These are phyloP conservation scores for Pyrrhura leucotis DNA, from an alignment of 2,797 vertebrate genomes.

Conservation along the genomic window DNA sequence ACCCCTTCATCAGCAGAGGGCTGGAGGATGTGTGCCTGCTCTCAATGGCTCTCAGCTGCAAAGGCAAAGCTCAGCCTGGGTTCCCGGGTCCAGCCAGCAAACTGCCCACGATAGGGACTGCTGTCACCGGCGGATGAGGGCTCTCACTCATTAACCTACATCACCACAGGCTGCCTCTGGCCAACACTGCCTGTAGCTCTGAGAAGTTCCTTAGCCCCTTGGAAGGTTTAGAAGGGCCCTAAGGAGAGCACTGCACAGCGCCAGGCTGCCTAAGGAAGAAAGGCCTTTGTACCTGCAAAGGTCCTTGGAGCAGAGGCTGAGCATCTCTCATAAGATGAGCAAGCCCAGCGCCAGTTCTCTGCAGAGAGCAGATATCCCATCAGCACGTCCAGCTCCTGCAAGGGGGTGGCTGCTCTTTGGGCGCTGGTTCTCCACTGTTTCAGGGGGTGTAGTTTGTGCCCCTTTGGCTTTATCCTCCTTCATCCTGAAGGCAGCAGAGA, in stretches of 20 bases:
- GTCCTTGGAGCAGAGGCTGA: neutral
- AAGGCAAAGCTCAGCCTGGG: neutral
- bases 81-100: neutral
- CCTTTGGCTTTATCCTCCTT: neutral
- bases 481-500: neutral
- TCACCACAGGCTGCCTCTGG: neutral
- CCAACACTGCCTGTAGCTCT: neutral
- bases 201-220: neutral
- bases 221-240: neutral
- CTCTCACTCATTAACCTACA: neutral
- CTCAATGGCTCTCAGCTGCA: neutral
- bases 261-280: neutral
- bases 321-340: neutral
- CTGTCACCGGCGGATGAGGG: neutral
- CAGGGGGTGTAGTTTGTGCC: neutral
- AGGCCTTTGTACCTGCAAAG: neutral
- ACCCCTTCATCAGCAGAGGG: neutral
- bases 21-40: neutral
- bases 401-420: neutral
- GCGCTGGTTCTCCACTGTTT: neutral
- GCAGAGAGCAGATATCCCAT: neutral
- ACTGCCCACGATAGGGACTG: neutral
- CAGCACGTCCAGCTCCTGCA: accelerated
- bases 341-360: neutral
- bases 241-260: neutral